phyloP scores from a whole-genome alignment of 2,888 invertebrate species.

The Acrobasis consociella region DNA sequence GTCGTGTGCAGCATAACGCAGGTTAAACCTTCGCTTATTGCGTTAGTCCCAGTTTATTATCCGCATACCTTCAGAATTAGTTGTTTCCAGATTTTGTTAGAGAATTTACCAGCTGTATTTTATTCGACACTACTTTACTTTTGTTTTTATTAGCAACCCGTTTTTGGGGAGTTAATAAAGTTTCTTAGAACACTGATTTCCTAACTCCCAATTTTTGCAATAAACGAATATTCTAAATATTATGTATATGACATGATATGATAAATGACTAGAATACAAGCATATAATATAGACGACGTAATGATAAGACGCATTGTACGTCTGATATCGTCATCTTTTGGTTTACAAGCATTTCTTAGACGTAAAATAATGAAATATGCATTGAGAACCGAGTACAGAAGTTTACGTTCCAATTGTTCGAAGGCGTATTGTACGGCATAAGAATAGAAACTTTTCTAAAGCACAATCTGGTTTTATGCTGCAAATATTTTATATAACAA shows the following conservation, averaged over 20 bases:
- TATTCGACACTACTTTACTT: neutral
- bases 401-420: neutral
- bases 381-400: neutral
- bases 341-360: neutral
- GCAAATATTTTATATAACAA: neutral
- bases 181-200: too few species aligned
- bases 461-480: neutral
- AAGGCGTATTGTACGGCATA: neutral
- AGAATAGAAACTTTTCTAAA: constrained; percentile 3
- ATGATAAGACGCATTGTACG: too few species aligned
- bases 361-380: neutral
- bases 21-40: constrained; percentile 73
- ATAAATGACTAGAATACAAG: too few species aligned
- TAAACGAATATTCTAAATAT: too few species aligned
- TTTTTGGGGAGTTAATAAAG: too few species aligned
- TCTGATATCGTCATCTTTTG: neutral
- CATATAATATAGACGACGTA: too few species aligned
- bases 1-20: constrained; percentile 67
- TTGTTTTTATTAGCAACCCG: neutral
- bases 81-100: constrained; percentile 49
- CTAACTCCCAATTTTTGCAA: too few species aligned
- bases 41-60: constrained; percentile 69
- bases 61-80: constrained; percentile 60
- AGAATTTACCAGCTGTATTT: neutral
- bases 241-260: too few species aligned